These are phyloP conservation scores for Smittia sp. DNA, from an alignment of 2,888 invertebrate genomes.

Conservation along the genomic window DNA sequence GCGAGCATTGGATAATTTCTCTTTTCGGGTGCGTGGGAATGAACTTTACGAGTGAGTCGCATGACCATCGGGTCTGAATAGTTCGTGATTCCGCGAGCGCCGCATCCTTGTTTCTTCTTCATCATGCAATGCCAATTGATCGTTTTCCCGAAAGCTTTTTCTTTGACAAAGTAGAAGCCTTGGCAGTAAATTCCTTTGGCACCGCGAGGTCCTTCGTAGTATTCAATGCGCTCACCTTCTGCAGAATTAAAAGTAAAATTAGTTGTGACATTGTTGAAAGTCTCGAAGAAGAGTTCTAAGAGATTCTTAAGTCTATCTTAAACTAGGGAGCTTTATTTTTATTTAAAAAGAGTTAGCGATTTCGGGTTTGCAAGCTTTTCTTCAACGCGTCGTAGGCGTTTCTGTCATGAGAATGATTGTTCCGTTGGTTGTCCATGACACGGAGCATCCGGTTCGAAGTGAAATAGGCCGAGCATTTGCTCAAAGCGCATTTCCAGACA, in stretches of 20 bases:
- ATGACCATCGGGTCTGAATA: constrained; percentile 30
- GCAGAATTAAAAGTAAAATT: neutral
- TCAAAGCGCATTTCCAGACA: constrained; percentile 30
- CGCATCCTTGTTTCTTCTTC: constrained; percentile 25
- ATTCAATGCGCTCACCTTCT: constrained; percentile 10
- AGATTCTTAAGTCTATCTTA: no score
- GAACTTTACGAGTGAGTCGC: constrained; percentile 6
- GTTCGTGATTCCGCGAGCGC: constrained; percentile 19
- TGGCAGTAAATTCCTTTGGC: constrained; percentile 21
- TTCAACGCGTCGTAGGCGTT: constrained; percentile 26
- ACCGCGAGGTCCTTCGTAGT: constrained; percentile 26
- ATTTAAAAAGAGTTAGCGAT: neutral
- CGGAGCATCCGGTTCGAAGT: constrained; percentile 10
- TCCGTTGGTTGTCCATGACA: neutral
- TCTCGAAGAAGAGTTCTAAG: no score
- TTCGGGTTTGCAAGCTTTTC: neutral
- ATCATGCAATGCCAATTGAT: constrained; percentile 33
- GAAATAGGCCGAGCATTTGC: constrained; percentile 1
- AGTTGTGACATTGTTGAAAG: no score
- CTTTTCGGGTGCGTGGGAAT: constrained; percentile 19
- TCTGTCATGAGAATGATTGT: constrained; percentile 30
- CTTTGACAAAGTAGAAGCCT: constrained; percentile 26
- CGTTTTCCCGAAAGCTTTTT: constrained; percentile 34
- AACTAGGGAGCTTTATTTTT: no score
- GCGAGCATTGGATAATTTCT: neutral